These are phyloP conservation scores for Rotaria socialis DNA, from an alignment of 2,888 invertebrate species.

Conservation along the genomic window DNA sequence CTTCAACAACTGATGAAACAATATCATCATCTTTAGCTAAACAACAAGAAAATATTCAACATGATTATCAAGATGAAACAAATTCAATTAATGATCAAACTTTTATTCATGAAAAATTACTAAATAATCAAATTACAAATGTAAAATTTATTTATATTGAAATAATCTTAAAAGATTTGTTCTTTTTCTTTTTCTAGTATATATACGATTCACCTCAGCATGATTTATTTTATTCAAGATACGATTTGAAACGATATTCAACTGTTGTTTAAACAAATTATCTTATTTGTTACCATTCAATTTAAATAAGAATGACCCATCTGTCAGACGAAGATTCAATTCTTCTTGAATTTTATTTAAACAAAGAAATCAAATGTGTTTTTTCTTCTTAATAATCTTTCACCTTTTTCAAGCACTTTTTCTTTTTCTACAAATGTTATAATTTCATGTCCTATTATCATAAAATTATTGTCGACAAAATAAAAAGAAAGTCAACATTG, in stretches of 20 bases:
- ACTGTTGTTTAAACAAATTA: neutral
- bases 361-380: no score
- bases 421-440: no score
- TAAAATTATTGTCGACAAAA: no score
- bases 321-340: no score
- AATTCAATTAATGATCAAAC: neutral
- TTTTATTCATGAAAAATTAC: neutral
- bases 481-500: no score
- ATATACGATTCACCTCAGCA: neutral
- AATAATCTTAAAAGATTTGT: neutral
- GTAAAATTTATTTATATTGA: neutral
- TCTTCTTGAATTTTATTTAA: no score
- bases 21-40: neutral
- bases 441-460: no score
- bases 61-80: slow-evolving; percentile 18
- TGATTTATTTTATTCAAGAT: neutral
- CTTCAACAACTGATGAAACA: neutral
- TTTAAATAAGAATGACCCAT: no score
- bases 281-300: neutral
- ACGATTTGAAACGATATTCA: neutral
- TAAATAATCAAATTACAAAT: neutral
- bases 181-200: neutral
- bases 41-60: neutral
- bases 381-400: no score
- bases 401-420: no score